Evolutionary conservation across 2,113 vertebrate species (phyloP).

Genomic region (Marmota monax): DNA sequence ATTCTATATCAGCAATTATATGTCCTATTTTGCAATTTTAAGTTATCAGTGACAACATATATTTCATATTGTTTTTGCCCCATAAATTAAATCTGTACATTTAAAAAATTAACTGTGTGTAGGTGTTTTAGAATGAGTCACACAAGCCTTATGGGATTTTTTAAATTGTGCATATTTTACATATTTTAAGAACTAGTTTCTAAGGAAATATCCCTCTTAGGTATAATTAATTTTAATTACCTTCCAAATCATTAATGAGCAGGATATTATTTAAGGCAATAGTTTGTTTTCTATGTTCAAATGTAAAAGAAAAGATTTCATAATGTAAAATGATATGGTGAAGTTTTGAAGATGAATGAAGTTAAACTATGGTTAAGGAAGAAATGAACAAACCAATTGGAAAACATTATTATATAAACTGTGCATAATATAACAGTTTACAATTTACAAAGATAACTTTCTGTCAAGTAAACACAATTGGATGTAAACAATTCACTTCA

Average conservation of each 20-base stretch:
- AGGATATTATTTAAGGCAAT: slow-evolving; percentile 61
- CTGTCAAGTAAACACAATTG: background rate
- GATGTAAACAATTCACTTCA: background rate
- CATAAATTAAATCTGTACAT: background rate
- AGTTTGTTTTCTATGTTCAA: slow-evolving; percentile 48
- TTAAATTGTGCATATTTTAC: background rate
- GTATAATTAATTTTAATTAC: slow-evolving; percentile 24
- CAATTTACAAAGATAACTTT: slow-evolving; percentile 35
- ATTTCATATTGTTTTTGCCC: background rate
- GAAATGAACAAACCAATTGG: slow-evolving; percentile 57
- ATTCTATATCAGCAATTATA: background rate
- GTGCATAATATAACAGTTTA: slow-evolving; percentile 2
- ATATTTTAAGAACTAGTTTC: background rate
- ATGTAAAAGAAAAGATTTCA: slow-evolving; percentile 57
- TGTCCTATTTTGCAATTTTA: background rate
- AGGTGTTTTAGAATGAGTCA: background rate
- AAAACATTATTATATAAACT: slow-evolving; percentile 40
- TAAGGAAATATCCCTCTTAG: background rate
- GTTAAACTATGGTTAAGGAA: slow-evolving; percentile 69
- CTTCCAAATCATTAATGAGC: slow-evolving; percentile 83
- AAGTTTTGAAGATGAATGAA: slow-evolving; percentile 68
- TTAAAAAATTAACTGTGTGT: background rate
- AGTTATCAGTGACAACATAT: background rate
- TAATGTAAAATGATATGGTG: slow-evolving; percentile 57
- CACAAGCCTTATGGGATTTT: background rate